Evolutionary conservation across 2,888 invertebrate genomes (phyloP), one percentile per base, ranked within the genome.

Genomic region (Polia nebulosa): DNA sequence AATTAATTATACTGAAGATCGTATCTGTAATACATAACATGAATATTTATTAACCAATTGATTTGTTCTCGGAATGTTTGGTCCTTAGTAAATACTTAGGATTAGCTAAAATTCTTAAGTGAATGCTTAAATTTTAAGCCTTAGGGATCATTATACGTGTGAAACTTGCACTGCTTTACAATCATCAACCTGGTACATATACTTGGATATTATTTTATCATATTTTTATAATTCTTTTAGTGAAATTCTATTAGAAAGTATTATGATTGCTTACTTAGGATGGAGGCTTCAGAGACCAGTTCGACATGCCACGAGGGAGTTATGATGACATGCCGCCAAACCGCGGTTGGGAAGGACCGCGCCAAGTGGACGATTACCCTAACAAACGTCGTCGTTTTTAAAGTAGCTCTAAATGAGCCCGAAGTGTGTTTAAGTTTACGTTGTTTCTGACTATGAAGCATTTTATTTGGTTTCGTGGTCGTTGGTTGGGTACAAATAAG

Each of bases 361-460:
- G 95, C 89, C 96, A 95, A 91, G 92, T 95, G 90, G 97, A 97
- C 81, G 97, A 97, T 94, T 97, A 94, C 91, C 97, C 97, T 87
- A 96, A 96, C 93, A 97, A 97, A 94, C 96, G 97, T 84, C 96
- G 97, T 88, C 96, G 97, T 81, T 97, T 96, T 91, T 97, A 96
- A 95, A 88, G 75, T 72, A 68, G 75, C 64, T 73, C 75, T 66
- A 63, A 49, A 55, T 63, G 76, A 75, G 80, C 60, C 55, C 59
- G 34, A 39, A 65, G 75, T 63, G 62, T 74, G 67, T 77, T 52
- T 52, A 76, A 78, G 71, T 63, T 68, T 66, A 63, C 65, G 60
- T 65, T 75, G 66, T 60, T 73, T 73, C 64, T 52, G 58, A 57
- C 55, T 72, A 66, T 60, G 72, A 68, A 78, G 59, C 75, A 73